These are phyloP conservation scores for Netelia melanura DNA, from an alignment of 2,888 invertebrate genomes.

Conservation along the genomic window DNA sequence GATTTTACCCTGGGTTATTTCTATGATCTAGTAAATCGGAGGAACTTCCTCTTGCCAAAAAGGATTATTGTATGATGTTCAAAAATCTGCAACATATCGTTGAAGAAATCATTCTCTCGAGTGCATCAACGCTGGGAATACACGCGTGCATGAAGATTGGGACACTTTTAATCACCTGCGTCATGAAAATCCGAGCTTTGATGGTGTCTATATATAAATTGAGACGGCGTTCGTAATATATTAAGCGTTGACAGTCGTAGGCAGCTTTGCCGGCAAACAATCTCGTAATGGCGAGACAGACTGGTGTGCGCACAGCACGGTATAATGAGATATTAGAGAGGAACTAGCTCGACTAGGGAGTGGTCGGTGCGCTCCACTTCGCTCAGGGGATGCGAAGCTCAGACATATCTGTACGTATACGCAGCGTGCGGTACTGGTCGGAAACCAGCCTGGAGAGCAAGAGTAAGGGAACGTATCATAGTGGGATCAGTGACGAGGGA, in stretches of 20 bases:
- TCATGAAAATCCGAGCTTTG: conserved; percentile 17
- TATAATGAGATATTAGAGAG: conserved; percentile 85
- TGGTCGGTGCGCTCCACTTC: conserved; percentile 77
- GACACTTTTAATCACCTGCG: conserved; percentile 34
- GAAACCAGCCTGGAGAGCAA: conserved; percentile 72
- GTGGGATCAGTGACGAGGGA: conserved; percentile 56
- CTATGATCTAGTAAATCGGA: too few species aligned
- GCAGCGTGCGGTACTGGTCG: conserved; percentile 77
- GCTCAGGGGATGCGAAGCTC: conserved; percentile 66
- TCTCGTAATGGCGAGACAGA: conserved; percentile 84
- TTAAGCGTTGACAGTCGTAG: conserved; percentile 75
- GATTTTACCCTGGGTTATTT: too few species aligned
- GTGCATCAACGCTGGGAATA: not conserved
- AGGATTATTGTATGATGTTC: not conserved
- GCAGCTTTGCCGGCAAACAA: conserved; percentile 81
- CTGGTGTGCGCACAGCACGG: conserved; percentile 78
- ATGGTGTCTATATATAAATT: conserved; percentile 45
- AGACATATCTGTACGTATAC: conserved; percentile 28
- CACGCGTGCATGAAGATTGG: not conserved
- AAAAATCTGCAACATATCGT: not conserved
- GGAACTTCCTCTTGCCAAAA: not conserved
- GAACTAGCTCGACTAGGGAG: conserved; percentile 80
- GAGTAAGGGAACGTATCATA: conserved; percentile 62
- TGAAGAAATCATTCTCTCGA: not conserved
- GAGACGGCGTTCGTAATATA: conserved; percentile 75